Conservation (phyloP, 2,888 invertebrate species). For the Crocallis elinguaria region DNA sequence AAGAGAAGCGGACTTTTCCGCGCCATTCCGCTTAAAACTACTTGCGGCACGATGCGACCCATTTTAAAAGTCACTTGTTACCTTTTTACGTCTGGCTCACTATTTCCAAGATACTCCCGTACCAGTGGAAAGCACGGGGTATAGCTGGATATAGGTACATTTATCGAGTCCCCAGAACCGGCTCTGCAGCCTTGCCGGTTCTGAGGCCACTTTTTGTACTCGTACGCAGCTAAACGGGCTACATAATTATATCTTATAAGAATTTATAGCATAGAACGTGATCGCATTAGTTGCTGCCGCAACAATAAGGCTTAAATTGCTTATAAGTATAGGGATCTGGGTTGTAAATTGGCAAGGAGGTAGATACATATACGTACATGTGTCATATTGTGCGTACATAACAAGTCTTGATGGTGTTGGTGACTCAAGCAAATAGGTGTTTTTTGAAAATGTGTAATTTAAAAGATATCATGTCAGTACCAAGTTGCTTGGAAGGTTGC, state of each 20-base stretch:
- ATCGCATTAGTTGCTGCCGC: constrained; percentile 25
- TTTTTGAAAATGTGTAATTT: too few relatives aligned
- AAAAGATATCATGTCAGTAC: too few relatives aligned
- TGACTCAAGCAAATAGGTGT: too few relatives aligned
- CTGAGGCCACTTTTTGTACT: constrained; percentile 66
- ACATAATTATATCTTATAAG: constrained; percentile 39
- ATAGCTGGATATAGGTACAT: constrained; percentile 36
- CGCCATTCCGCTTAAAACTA: too few relatives aligned
- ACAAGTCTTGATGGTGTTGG: background rate
- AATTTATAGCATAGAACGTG: constrained; percentile 36
- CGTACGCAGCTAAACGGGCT: constrained; percentile 45
- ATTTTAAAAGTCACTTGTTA: background rate
- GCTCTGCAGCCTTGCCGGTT: constrained; percentile 64
- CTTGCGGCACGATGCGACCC: background rate
- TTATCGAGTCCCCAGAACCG: constrained; percentile 52
- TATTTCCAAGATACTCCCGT: background rate
- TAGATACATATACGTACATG: background rate
- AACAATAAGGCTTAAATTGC: constrained; percentile 15
- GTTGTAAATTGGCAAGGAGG: constrained; percentile 9
- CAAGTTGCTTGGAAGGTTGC: too few relatives aligned
- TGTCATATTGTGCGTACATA: background rate
- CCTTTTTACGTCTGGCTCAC: background rate
- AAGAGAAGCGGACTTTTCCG: too few relatives aligned
- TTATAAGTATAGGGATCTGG: constrained; percentile 9
- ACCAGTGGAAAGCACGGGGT: constrained; percentile 4